Conservation (phyloP, 2,888 invertebrate species). For the Erebia ligea region DNA sequence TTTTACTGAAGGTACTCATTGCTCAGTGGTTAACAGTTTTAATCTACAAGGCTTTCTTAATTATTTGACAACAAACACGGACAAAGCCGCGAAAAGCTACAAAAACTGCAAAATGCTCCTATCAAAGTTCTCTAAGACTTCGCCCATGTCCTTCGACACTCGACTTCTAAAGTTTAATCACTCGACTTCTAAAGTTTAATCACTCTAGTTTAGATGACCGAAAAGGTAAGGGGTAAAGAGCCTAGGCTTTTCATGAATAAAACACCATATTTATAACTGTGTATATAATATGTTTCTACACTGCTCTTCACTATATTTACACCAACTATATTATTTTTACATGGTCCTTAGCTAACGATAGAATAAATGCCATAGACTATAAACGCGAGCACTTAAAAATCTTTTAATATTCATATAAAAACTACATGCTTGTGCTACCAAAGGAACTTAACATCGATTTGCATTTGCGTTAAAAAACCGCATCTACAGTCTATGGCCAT, state of each 20-base stretch:
- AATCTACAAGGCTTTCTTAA: too few relatives aligned
- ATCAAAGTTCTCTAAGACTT: too few relatives aligned
- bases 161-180: too few relatives aligned
- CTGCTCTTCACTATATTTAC: slow-evolving; percentile 43
- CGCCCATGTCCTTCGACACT: too few relatives aligned
- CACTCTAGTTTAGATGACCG: too few relatives aligned
- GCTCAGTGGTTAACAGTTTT: too few relatives aligned
- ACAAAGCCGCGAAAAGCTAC: too few relatives aligned
- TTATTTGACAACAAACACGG: too few relatives aligned
- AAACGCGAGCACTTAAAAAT: slow-evolving; percentile 15
- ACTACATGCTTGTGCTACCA: slow-evolving; percentile 32
- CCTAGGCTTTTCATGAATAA: slow-evolving; percentile 33
- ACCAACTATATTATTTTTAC: slow-evolving; percentile 35
- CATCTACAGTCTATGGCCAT: slow-evolving; percentile 29
- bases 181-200: too few relatives aligned
- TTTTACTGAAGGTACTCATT: too few relatives aligned
- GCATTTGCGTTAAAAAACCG: slow-evolving; percentile 27
- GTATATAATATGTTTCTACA: slow-evolving; percentile 49
- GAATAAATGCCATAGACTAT: slow-evolving; percentile 28
- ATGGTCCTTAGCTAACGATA: slow-evolving; percentile 29
- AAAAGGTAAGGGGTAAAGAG: too few relatives aligned
- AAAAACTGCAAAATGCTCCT: too few relatives aligned
- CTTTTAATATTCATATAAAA: slow-evolving; percentile 32
- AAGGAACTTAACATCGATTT: slow-evolving; percentile 34
- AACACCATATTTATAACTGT: slow-evolving; percentile 46